Conservation (phyloP, 2,113 vertebrate genomes). For the Illadopsis cleaveri region DNA sequence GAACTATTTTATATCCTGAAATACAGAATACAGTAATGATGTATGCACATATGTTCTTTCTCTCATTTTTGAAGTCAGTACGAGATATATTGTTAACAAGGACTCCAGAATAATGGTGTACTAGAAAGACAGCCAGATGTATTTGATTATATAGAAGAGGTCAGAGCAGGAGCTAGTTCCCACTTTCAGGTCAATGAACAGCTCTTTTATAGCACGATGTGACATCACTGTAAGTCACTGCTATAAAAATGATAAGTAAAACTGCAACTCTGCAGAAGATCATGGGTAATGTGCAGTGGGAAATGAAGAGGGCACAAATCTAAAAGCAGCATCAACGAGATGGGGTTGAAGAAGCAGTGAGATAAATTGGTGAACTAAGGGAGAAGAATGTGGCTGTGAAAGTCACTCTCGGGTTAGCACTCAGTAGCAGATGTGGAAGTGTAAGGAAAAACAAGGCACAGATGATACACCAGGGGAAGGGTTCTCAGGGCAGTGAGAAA, state of each 20-base stretch:
- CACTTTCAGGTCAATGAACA: not conserved
- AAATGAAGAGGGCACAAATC: not conserved
- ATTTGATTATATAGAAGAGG: not conserved
- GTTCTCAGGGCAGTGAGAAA: not conserved
- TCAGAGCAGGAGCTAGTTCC: not conserved
- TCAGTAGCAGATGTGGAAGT: not conserved
- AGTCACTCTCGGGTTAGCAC: not conserved
- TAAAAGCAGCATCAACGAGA: not conserved
- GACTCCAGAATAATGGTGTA: not conserved
- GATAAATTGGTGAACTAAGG: not conserved
- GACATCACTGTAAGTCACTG: not conserved
- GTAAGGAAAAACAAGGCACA: not conserved
- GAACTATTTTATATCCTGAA: not conserved
- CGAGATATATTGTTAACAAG: not conserved
- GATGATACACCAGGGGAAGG: not conserved
- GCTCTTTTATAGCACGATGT: not conserved
- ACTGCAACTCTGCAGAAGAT: not conserved
- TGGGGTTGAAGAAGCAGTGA: not conserved
- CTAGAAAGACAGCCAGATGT: not conserved
- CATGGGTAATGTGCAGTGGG: not conserved
- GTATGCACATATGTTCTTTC: accelerated
- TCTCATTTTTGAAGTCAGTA: not conserved
- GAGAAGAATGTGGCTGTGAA: not conserved
- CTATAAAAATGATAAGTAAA: not conserved
- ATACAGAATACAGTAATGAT: not conserved